Percentiles rank a stretch among this genome's conserved stretches.
phyloP scores from a whole-genome alignment of 2,113 vertebrate genomes.

The Hypanus sabinus region DNA sequence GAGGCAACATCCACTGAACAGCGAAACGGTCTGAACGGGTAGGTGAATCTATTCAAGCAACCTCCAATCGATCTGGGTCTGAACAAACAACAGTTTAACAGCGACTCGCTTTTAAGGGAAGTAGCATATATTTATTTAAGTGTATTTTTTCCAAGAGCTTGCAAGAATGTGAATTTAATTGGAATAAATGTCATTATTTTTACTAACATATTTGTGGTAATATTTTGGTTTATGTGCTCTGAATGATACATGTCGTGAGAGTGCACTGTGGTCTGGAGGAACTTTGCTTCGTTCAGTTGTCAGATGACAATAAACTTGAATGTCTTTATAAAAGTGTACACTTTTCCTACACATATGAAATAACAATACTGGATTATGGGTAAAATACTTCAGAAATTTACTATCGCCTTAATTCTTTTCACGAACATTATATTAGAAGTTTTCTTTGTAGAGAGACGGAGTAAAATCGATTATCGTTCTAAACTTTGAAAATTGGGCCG shows the following conservation, averaged over 20 bases:
- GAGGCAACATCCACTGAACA: neutral
- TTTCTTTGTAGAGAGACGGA: neutral
- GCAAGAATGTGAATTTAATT: neutral
- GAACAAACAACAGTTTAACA: neutral
- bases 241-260: no score
- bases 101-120: neutral
- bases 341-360: neutral
- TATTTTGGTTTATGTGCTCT: no score
- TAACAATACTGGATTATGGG: no score
- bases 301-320: no score
- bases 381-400: no score
- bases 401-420: no score
- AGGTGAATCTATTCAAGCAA: constrained; percentile 12
- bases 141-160: neutral
- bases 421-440: neutral
- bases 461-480: neutral
- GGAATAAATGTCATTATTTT: neutral
- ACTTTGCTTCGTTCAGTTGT: no score
- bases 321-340: neutral
- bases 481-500: neutral
- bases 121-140: neutral
- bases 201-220: no score
- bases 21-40: neutral
- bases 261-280: no score
- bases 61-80: neutral